Evolutionary conservation across 2,888 invertebrate species (phyloP), one percentile per base, ranked within the genome.

Genomic region (Scaptomyza caliginosa): DNA sequence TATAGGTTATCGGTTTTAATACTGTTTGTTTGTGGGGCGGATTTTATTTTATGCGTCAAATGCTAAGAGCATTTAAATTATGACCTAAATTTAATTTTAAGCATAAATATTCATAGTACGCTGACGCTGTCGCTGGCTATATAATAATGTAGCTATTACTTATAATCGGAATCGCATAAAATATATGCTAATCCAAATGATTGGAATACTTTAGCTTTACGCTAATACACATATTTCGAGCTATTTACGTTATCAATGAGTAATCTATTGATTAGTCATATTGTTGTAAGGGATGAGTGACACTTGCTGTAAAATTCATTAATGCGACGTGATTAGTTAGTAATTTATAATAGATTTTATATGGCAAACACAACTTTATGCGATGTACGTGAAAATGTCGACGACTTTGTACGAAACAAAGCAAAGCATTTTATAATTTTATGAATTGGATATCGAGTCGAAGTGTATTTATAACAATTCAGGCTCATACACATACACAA

Each of bases 241-340:
- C n/a, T n/a, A n/a, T n/a, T n/a, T n/a, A n/a, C n/a, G n/a, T n/a
- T n/a, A n/a, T n/a, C n/a, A n/a, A n/a, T n/a, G n/a, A n/a, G n/a
- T n/a, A n/a, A n/a, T n/a, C 1, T 13, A 6, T 6, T 24, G 24
- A 32, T 28, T 13, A 30, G 21, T 42, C 8, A 39, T 28, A 17
- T 32, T 6, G 30, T 43, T 24, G 21, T 32, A 17, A 51, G 39
- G 48, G 52, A 48, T 49, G 17, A 42, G 11, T 17, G 26, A 13
- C 34, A 36, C 8, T 42, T 39, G 16, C 17, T 36, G 13, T n/a
- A 32, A n/a, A n/a, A 46, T 17, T 11, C 36, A 42, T 39, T 8
- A 49, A 46, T 8, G 45, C 17, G 11, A 64, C 64, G 69, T 70
- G 57, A 21, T 46, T 56, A 24, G 38, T 24, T 10, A 11, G 8